Percentiles rank a stretch among this genome's conserved stretches.
phyloP scores from a whole-genome alignment of 1,140 invertebrate genomes.

The Brachionus plicatilis region DNA sequence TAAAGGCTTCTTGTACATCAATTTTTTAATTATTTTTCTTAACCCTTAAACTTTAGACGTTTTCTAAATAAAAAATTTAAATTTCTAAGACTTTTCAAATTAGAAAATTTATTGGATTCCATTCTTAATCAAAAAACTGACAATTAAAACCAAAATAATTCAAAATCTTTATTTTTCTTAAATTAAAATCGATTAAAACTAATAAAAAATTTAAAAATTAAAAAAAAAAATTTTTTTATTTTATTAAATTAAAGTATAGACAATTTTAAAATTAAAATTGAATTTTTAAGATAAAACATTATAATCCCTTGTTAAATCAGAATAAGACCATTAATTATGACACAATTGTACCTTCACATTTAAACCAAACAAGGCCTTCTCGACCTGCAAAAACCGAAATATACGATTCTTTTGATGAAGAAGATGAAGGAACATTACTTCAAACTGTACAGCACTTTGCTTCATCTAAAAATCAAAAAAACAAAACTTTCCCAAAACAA shows the following conservation, averaged over 20 bases:
- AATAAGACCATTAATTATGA: neutral
- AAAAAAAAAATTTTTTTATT: too few relatives aligned
- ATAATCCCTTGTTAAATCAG: neutral
- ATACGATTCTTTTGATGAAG: conserved; percentile 39
- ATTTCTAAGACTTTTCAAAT: too few relatives aligned
- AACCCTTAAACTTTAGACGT: too few relatives aligned
- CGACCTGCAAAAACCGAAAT: neutral
- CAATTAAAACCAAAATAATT: too few relatives aligned
- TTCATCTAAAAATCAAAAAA: neutral
- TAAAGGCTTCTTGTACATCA: too few relatives aligned
- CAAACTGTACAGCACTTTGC: conserved; percentile 38
- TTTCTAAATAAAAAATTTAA: too few relatives aligned
- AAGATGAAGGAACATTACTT: conserved; percentile 43
- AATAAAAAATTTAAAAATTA: too few relatives aligned
- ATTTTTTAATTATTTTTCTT: too few relatives aligned
- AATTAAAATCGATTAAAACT: too few relatives aligned
- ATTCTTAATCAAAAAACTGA: too few relatives aligned
- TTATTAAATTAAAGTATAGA: neutral
- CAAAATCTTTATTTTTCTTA: too few relatives aligned
- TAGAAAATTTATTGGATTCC: too few relatives aligned
- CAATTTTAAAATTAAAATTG: neutral
- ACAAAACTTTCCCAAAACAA: neutral
- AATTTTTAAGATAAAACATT: neutral
- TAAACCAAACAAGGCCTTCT: neutral
- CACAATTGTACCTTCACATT: neutral